These are phyloP conservation scores for Drusus annulatus DNA, from an alignment of 1,140 invertebrate species.

Conservation along the genomic window DNA sequence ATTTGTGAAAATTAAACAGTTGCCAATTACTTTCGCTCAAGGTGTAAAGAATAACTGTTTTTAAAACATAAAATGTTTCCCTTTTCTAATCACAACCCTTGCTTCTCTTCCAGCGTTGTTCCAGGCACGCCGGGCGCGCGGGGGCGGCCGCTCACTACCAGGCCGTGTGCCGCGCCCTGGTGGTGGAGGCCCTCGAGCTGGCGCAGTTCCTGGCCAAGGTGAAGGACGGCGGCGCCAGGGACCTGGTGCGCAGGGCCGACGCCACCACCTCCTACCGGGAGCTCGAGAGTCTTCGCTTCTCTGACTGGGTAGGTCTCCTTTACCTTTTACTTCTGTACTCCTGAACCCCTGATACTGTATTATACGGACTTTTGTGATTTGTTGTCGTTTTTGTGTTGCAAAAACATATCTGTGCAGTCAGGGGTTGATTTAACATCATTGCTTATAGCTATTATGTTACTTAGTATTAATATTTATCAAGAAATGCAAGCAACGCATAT, in stretches of 20 bases:
- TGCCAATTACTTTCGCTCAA: too few species aligned
- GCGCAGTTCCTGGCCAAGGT: conserved; percentile 91
- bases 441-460: too few species aligned
- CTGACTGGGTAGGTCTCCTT: conserved; percentile 83
- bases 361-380: too few species aligned
- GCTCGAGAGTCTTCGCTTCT: conserved; percentile 84
- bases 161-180: conserved; percentile 91
- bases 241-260: conserved; percentile 73
- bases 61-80: too few species aligned
- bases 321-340: background rate
- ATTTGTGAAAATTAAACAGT: too few species aligned
- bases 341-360: background rate
- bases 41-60: too few species aligned
- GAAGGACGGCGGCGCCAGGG: conserved; percentile 73
- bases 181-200: conserved; percentile 91
- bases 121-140: conserved; percentile 75
- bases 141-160: conserved; percentile 87
- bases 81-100: too few species aligned
- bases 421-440: too few species aligned
- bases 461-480: too few species aligned
- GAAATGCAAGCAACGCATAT: too few species aligned
- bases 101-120: conserved; percentile 75
- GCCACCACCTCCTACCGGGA: conserved; percentile 76
- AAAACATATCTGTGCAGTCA: too few species aligned
- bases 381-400: too few species aligned